A percentile compares a stretch with the other conserved stretches of the same genome.
Conservation (phyloP, 2,888 invertebrate genomes). For the Chymomyza caudatula region DNA sequence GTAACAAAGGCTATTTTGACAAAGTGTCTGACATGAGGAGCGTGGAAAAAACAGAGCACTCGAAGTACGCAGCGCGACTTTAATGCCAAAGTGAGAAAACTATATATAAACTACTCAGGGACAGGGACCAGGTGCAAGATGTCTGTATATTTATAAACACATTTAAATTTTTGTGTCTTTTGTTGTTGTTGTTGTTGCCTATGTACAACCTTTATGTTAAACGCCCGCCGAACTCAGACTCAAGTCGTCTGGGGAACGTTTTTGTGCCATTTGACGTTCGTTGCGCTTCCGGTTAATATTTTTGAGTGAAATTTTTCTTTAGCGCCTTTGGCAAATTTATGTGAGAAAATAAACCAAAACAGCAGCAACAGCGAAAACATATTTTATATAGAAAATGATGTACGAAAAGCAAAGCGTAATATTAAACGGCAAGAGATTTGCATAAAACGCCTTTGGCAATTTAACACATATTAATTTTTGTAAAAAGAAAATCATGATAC, state of each 20-base stretch:
- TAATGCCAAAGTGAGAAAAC: slow-evolving; percentile 66
- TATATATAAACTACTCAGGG: slow-evolving; percentile 12
- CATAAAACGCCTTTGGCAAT: slow-evolving; percentile 56
- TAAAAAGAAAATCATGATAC: slow-evolving; percentile 31
- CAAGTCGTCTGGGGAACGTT: slow-evolving; percentile 25
- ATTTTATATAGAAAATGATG: slow-evolving; percentile 69
- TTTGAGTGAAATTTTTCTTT: slow-evolving; percentile 72
- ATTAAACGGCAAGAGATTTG: slow-evolving; percentile 49
- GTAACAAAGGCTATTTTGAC: slow-evolving; percentile 72
- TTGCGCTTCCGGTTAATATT: slow-evolving; percentile 61
- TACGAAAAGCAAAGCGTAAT: slow-evolving; percentile 31
- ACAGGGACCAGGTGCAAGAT: not conserved
- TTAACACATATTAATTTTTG: slow-evolving; percentile 36
- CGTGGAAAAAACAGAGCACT: slow-evolving; percentile 56
- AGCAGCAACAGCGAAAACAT: slow-evolving; percentile 25
- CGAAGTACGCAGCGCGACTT: slow-evolving; percentile 13
- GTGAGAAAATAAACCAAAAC: slow-evolving; percentile 53
- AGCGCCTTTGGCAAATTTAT: slow-evolving; percentile 63
- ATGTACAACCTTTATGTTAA: slow-evolving; percentile 39
- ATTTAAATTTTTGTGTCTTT: slow-evolving; percentile 40
- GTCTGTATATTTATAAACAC: slow-evolving; percentile 11
- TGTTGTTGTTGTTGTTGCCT: too few relatives aligned
- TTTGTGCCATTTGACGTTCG: slow-evolving; percentile 58
- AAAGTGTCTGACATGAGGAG: slow-evolving; percentile 73
- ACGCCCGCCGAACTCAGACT: slow-evolving; percentile 19